A percentile compares a stretch with the other conserved stretches of the same genome.
phyloP scores from a whole-genome alignment of 2,888 invertebrate species.

The Morpho helenor region DNA sequence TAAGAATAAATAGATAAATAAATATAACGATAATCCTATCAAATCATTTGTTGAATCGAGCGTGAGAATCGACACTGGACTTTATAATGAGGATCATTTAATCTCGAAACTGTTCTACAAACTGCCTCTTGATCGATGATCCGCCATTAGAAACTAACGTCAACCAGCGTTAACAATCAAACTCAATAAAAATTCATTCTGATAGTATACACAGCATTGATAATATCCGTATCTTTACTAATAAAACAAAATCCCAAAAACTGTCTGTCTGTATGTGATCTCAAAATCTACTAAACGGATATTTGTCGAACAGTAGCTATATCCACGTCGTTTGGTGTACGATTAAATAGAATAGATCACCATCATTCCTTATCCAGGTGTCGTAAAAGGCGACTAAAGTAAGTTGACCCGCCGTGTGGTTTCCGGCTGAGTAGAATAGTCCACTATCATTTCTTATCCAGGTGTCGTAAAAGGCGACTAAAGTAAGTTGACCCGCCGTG shows the following conservation, averaged over 20 bases:
- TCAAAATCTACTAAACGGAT: background rate
- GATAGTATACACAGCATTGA: conserved; percentile 64
- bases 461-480: too few relatives aligned
- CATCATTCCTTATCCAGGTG: too few relatives aligned
- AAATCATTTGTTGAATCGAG: conserved; percentile 14
- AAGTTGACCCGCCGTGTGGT: too few relatives aligned
- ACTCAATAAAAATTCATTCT: conserved; percentile 41
- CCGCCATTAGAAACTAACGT: conserved; percentile 50
- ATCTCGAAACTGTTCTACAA: conserved; percentile 14
- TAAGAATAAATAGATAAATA: background rate
- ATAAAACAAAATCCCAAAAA: background rate
- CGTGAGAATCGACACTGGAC: conserved; percentile 19
- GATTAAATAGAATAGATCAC: too few relatives aligned
- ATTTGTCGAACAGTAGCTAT: too few relatives aligned
- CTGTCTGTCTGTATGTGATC: background rate
- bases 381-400: too few relatives aligned
- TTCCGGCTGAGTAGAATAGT: too few relatives aligned
- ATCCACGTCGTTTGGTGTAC: too few relatives aligned
- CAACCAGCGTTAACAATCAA: conserved; percentile 29
- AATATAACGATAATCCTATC: conserved; percentile 12
- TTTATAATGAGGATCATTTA: conserved; percentile 18
- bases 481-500: too few relatives aligned
- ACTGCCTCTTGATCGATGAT: conserved; percentile 30
- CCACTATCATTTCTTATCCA: too few relatives aligned
- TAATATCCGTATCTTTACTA: conserved; percentile 42